These are phyloP conservation scores for Dipodomys spectabilis DNA, from an alignment of 2,113 vertebrate species.

Conservation along the genomic window DNA sequence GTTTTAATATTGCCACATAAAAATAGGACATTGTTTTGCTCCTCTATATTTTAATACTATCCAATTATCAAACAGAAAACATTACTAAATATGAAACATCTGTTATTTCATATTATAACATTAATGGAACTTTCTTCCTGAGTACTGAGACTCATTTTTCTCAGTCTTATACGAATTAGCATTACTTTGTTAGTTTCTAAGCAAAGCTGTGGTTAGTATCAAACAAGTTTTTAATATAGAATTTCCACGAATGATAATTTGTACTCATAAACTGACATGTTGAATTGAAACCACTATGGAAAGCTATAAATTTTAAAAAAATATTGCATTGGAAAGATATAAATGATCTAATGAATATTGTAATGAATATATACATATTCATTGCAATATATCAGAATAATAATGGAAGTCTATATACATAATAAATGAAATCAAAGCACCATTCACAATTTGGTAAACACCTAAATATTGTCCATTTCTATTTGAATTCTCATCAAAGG, in stretches of 20 bases:
- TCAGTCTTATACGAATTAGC: neutral
- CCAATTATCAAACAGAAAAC: too few relatives aligned
- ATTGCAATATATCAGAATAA: neutral
- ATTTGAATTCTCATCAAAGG: neutral
- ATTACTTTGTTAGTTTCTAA: neutral
- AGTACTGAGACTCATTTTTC: neutral
- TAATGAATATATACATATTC: neutral
- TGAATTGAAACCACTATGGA: too few relatives aligned
- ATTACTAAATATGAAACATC: neutral
- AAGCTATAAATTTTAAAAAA: neutral
- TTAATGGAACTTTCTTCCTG: neutral
- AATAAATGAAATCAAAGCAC: neutral
- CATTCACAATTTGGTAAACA: neutral
- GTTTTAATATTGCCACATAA: neutral
- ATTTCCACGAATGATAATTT: neutral
- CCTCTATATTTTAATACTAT: neutral
- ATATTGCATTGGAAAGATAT: neutral
- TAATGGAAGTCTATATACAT: neutral
- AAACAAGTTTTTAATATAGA: neutral
- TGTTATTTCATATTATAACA: neutral
- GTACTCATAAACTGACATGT: too few relatives aligned
- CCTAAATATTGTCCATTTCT: conserved; percentile 20
- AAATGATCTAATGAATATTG: conserved; percentile 1
- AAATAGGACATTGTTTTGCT: neutral
- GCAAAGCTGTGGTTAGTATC: neutral